Evolutionary conservation across 2,888 invertebrate genomes (phyloP).

Genomic region (Gasteruption jaculator): DNA sequence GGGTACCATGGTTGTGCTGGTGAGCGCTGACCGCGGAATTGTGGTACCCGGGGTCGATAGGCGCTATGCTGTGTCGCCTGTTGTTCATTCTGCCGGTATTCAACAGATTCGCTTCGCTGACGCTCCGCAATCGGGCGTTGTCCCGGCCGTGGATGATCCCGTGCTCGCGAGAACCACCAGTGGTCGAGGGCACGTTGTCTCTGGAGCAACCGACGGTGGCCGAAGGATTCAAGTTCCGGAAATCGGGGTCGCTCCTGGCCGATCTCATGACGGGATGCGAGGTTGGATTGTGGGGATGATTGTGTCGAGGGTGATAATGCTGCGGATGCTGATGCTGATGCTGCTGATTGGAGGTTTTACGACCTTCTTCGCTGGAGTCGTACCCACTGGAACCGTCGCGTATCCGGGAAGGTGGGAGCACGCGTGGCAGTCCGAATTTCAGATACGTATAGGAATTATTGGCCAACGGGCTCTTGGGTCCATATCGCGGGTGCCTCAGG

Average conservation of each 20-base stretch:
- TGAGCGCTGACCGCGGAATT: too few relatives aligned
- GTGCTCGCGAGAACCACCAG: constrained; percentile 39
- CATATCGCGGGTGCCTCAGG: constrained; percentile 82
- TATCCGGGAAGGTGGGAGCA: constrained; percentile 70
- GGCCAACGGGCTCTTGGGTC: constrained; percentile 82
- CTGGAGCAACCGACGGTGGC: too few relatives aligned
- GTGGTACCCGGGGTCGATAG: constrained; percentile 46
- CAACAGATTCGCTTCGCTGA: constrained; percentile 83
- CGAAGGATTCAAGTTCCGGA: constrained; percentile 44
- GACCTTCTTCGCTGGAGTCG: constrained; percentile 76
- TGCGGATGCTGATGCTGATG: constrained; percentile 64
- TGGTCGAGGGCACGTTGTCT: too few relatives aligned
- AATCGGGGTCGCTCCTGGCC: constrained; percentile 84
- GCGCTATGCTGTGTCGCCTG: constrained; percentile 47
- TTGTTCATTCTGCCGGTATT: constrained; percentile 33
- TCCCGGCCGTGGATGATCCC: constrained; percentile 40
- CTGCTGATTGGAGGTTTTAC: constrained; percentile 39
- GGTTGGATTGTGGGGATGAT: constrained; percentile 30
- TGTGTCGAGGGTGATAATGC: constrained; percentile 64
- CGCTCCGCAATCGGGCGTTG: constrained; percentile 54
- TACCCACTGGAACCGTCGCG: constrained; percentile 89
- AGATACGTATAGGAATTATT: constrained; percentile 92
- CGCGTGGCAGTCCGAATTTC: constrained; percentile 88
- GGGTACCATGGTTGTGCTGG: too few relatives aligned
- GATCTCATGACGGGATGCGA: constrained; percentile 59